Percentiles rank a stretch among this genome's conserved stretches.
phyloP scores from a whole-genome alignment of 2,797 vertebrate genomes.

The Carapus acus region DNA sequence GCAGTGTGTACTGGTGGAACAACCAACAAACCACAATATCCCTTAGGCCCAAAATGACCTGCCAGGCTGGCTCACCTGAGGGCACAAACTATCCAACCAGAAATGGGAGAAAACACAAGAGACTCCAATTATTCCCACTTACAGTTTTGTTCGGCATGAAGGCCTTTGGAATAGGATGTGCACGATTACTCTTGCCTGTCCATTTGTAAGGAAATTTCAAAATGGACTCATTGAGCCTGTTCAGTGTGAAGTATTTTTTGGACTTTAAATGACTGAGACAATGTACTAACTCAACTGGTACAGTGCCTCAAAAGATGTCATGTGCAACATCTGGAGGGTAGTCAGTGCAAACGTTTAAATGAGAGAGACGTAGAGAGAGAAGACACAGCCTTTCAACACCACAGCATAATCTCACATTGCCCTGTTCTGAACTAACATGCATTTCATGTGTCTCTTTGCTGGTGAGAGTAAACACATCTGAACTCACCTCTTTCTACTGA shows the following conservation, averaged over 20 bases:
- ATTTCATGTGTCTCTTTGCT: conserved; percentile 3
- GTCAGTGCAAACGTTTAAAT: conserved; percentile 3
- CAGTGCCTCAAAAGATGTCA: conserved; percentile 7
- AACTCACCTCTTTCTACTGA: conserved; percentile 4
- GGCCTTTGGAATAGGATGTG: conserved; percentile 8
- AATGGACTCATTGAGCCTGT: conserved; percentile 10
- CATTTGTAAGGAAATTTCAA: conserved; percentile 3
- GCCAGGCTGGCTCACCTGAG: conserved; percentile 3
- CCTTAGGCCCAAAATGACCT: conserved; percentile 16
- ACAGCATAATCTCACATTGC: background rate
- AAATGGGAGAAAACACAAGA: conserved; percentile 9
- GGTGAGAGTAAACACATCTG: conserved; percentile 1
- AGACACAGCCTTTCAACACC: conserved; percentile 3
- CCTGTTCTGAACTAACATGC: conserved; percentile 5
- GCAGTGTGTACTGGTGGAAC: too few species aligned
- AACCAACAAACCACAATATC: too few species aligned
- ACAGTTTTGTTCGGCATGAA: conserved; percentile 2
- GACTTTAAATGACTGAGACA: background rate
- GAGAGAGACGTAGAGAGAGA: background rate
- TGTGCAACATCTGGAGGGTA: conserved; percentile 16
- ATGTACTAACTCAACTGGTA: conserved; percentile 10
- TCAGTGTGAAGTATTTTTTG: conserved; percentile 4
- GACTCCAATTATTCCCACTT: conserved; percentile 5
- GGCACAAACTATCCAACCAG: conserved; percentile 1
- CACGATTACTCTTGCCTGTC: background rate